Evolutionary conservation across 1,140 invertebrate species (phyloP).

Genomic region (Zaprionus nigranus): DNA sequence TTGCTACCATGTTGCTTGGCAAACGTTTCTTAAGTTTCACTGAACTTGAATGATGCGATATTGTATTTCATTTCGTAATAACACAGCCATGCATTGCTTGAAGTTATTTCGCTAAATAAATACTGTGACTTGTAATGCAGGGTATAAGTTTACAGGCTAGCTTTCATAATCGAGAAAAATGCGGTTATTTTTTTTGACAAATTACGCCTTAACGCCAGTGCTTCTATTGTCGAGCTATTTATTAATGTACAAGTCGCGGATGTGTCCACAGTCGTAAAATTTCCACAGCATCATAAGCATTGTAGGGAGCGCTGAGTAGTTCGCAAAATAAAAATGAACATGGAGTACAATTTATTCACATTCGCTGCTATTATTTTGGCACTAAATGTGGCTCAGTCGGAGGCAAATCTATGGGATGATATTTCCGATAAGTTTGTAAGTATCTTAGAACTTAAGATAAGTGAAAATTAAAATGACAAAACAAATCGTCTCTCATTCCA

Average conservation of each 20-base stretch:
- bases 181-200: slow-evolving; percentile 30
- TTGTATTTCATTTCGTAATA: background rate
- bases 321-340: slow-evolving; percentile 14
- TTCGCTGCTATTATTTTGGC: slow-evolving; percentile 32
- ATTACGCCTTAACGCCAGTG: slow-evolving; percentile 32
- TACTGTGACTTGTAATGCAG: background rate
- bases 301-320: background rate
- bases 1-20: background rate
- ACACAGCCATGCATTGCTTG: background rate
- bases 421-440: slow-evolving; percentile 47
- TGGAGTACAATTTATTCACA: slow-evolving; percentile 33
- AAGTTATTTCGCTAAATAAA: background rate
- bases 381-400: slow-evolving; percentile 17
- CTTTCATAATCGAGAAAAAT: slow-evolving; percentile 1
- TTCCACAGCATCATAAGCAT: slow-evolving; percentile 29
- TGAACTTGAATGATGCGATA: background rate
- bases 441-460: background rate
- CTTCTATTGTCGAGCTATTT: slow-evolving; percentile 38
- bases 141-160: background rate
- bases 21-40: background rate
- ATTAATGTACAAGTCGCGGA: slow-evolving; percentile 30
- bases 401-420: slow-evolving; percentile 37
- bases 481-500: background rate
- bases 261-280: slow-evolving; percentile 33
- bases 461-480: background rate